phyloP scores from a whole-genome alignment of 2,888 invertebrate genomes.

The Neoscelio sp. region DNA sequence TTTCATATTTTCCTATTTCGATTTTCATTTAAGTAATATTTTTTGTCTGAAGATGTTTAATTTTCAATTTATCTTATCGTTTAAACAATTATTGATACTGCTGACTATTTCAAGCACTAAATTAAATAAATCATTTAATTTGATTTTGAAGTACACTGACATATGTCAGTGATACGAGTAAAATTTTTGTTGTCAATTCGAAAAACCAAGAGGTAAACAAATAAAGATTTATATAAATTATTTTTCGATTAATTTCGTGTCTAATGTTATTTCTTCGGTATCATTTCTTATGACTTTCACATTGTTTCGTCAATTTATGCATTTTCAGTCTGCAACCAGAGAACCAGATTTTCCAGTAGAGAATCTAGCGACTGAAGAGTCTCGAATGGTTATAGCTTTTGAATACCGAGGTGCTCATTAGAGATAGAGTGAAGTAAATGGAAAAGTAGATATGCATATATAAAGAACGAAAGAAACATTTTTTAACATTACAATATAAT shows the following conservation, averaged over 20 bases:
- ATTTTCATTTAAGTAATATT: conserved; percentile 5
- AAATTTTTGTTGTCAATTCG: no score
- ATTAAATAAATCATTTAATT: no score
- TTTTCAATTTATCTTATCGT: neutral
- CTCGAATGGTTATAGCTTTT: conserved; percentile 45
- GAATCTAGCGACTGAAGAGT: conserved; percentile 32
- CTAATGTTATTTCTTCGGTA: neutral
- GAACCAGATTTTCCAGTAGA: conserved; percentile 15
- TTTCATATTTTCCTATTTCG: conserved; percentile 19
- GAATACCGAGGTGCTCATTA: conserved; percentile 64
- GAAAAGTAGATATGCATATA: neutral
- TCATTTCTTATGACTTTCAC: conserved; percentile 4
- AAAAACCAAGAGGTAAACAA: conserved; percentile 1
- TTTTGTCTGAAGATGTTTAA: conserved; percentile 1
- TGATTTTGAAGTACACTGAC: conserved; percentile 20
- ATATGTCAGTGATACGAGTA: no score
- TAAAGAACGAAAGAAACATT: neutral
- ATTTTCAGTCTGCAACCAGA: conserved; percentile 15
- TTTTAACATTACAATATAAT: no score
- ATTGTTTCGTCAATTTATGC: conserved; percentile 24
- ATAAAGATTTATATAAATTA: neutral
- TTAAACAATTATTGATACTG: no score
- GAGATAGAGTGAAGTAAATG: conserved; percentile 15
- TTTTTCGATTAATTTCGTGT: no score
- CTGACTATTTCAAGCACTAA: conserved; percentile 5